phyloP scores from a whole-genome alignment of 2,797 vertebrate species.

The Lepus townsendii region DNA sequence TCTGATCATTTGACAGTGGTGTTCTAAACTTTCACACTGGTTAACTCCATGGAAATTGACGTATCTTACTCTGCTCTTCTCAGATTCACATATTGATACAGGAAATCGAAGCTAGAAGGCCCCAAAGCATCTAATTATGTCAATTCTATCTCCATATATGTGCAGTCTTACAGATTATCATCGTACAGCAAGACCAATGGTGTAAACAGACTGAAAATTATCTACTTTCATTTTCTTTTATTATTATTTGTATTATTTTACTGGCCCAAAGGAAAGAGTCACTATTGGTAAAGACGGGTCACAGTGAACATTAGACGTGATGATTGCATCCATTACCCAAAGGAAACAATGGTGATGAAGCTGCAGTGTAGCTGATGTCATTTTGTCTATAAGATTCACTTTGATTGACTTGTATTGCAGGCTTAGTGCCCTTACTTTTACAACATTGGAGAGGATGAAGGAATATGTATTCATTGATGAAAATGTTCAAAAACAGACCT shows the following conservation, averaged over 20 bases:
- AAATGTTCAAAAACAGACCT: slow-evolving; percentile 84
- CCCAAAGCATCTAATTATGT: not conserved
- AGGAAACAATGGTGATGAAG: not conserved
- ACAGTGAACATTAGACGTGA: not conserved
- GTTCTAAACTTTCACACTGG: not conserved
- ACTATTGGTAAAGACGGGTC: not conserved
- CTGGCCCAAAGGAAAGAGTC: not conserved
- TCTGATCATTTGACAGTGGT: not conserved
- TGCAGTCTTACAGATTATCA: not conserved
- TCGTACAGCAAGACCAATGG: not conserved
- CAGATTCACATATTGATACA: not conserved
- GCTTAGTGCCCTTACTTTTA: slow-evolving; percentile 93
- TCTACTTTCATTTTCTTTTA: not conserved
- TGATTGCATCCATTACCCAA: not conserved
- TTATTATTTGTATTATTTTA: not conserved
- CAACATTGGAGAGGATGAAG: slow-evolving; percentile 89
- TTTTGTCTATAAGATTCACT: not conserved
- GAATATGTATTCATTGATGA: slow-evolving; percentile 88
- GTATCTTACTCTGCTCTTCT: not conserved
- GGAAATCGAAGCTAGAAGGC: not conserved
- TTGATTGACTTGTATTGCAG: slow-evolving; percentile 79
- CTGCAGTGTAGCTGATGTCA: not conserved
- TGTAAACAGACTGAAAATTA: not conserved
- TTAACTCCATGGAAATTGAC: not conserved
- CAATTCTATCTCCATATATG: not conserved